phyloP scores from a whole-genome alignment of 2,888 invertebrate genomes.

The Panzeria rudis region DNA sequence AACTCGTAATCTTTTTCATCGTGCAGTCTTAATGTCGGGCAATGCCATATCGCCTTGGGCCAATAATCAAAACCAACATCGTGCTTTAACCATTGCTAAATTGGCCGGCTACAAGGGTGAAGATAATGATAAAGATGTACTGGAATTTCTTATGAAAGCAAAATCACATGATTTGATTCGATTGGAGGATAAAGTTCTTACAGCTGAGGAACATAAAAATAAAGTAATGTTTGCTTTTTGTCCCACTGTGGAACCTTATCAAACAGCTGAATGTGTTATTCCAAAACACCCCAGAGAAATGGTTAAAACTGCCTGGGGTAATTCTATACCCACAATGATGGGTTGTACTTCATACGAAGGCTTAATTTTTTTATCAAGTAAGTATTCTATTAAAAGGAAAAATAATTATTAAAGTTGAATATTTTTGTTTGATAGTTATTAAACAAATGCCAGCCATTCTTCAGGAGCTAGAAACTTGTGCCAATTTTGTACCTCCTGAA shows the following conservation, averaged over 20 bases:
- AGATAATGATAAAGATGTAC: constrained; percentile 81
- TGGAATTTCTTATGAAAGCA: constrained; percentile 80
- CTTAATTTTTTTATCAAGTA: constrained; percentile 76
- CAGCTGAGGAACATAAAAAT: constrained; percentile 76
- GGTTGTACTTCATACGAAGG: constrained; percentile 82
- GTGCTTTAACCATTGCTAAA: constrained; percentile 79
- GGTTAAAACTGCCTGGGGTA: constrained; percentile 82
- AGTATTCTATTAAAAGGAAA: neutral
- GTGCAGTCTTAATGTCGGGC: constrained; percentile 82
- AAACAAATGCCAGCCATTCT: constrained; percentile 73
- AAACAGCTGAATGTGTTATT: constrained; percentile 80
- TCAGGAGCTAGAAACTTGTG: constrained; percentile 76
- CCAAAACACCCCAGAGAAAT: constrained; percentile 80
- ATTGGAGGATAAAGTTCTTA: constrained; percentile 78
- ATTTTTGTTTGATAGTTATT: constrained; percentile 71
- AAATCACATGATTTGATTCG: constrained; percentile 79
- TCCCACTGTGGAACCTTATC: constrained; percentile 81
- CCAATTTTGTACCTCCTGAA: constrained; percentile 78
- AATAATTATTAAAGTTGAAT: neutral
- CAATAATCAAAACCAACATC: constrained; percentile 75
- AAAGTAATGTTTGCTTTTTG: constrained; percentile 79
- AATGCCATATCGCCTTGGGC: constrained; percentile 79
- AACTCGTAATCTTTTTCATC: constrained; percentile 83
- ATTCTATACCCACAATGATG: constrained; percentile 81
- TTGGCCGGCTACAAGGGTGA: constrained; percentile 80